A percentile compares a stretch with the other conserved stretches of the same genome.
Evolutionary conservation across 2,888 invertebrate species (phyloP).

Genomic region (Selenia dentaria): DNA sequence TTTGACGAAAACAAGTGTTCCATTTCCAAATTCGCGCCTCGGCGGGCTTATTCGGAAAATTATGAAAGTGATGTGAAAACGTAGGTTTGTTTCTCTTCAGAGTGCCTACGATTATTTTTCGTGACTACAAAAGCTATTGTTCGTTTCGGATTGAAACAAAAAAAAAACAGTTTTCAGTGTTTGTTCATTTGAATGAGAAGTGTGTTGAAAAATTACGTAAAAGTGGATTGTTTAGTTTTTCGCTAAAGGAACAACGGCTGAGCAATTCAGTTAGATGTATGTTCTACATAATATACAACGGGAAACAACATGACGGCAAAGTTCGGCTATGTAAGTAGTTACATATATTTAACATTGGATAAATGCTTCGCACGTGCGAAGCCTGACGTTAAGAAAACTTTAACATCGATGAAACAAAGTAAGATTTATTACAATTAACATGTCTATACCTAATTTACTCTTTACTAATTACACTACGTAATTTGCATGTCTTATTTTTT

Average conservation of each 20-base stretch:
- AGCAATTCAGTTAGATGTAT: slow-evolving; percentile 82
- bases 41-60: slow-evolving; percentile 67
- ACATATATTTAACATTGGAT: no score
- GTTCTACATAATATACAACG: slow-evolving; percentile 83
- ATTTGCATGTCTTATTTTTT: no score
- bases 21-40: slow-evolving; percentile 57
- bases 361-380: no score
- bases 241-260: slow-evolving; percentile 73
- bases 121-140: slow-evolving; percentile 81
- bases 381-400: no score
- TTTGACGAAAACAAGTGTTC: slow-evolving; percentile 63
- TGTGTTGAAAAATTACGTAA: slow-evolving; percentile 78
- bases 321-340: slow-evolving; percentile 84
- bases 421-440: no score
- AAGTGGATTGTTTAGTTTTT: slow-evolving; percentile 79
- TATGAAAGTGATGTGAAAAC: slow-evolving; percentile 78
- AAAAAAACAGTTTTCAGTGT: slow-evolving; percentile 73
- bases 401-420: no score
- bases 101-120: slow-evolving; percentile 58
- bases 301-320: slow-evolving; percentile 85
- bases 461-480: no score
- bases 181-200: slow-evolving; percentile 72
- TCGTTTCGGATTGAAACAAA: slow-evolving; percentile 57
- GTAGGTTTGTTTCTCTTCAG: slow-evolving; percentile 67
- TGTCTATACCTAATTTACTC: no score